Evolutionary conservation across 1,140 invertebrate genomes (phyloP), one percentile per base, ranked within the genome.

Genomic region (Popillia japonica): DNA sequence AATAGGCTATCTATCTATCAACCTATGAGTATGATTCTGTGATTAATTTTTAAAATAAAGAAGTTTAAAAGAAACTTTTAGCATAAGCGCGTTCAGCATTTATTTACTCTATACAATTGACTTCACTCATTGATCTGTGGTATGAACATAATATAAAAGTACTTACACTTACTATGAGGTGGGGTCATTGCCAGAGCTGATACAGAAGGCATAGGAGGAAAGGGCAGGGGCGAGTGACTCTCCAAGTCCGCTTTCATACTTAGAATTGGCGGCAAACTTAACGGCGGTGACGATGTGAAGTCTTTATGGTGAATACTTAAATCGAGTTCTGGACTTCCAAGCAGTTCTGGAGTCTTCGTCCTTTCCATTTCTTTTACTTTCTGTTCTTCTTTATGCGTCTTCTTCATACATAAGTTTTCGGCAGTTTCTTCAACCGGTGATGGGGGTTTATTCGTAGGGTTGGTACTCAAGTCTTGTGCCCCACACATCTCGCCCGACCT

Each of bases 171-270:
- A 92, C 92, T 93, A 86, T 94, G 88, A 40, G 94, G 93, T 81
- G 94, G 93, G 61, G 93, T 94, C 79, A 95, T 87, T 23, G 93
- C 91, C 78, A 95, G 86, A 6, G 93, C 92, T 41, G 94, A 92
- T 77, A 94, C 91, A 6, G 91, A 92, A 1, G 93, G 91, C 87
- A 94, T 87, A 72, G 90, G 90, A 68, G 91, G 91, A 81, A 91
- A 92, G 72, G 90, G 89, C 82, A 92, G 87, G 81, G 91, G 90
- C 78, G 91, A 91, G 88, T 85, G 89, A 84, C 84, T 89, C 83
- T 86, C 84, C 78, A 86, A 80, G 44, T 88, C 87, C 78, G 88
- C 87, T 79, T 87, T 89, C 79, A 89, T 78, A 22, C 85, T 87
- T 72, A 88, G 84, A 6, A 80, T 76, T 83, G 89, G 88, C 84